Conservation (phyloP, 2,113 vertebrate species). For the Addax nasomaculatus region DNA sequence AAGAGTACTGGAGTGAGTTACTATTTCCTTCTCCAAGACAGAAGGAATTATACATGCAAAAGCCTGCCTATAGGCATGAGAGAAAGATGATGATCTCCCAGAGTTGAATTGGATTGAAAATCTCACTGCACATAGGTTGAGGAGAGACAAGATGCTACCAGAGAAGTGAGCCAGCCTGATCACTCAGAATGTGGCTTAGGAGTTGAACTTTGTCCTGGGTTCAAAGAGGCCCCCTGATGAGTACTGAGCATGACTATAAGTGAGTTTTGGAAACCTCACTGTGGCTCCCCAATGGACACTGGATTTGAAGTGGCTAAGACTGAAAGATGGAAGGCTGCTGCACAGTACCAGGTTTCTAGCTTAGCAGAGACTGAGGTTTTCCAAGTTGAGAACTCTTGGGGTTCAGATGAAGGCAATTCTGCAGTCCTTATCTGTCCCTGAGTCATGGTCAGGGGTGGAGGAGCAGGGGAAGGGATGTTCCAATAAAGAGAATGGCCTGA, state of each 20-base stretch:
- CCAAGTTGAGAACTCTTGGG: neutral
- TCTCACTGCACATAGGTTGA: neutral
- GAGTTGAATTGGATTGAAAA: neutral
- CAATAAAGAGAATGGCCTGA: neutral
- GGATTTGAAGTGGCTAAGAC: neutral
- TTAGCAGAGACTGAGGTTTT: neutral
- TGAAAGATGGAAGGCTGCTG: neutral
- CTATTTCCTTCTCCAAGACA: neutral
- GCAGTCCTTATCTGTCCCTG: neutral
- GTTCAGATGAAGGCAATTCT: neutral
- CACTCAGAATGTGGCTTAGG: rapidly evolving
- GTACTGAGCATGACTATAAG: neutral
- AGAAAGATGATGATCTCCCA: neutral
- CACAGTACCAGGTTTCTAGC: neutral
- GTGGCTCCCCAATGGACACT: neutral
- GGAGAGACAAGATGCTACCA: neutral
- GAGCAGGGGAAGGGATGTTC: neutral
- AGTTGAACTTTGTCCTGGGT: neutral
- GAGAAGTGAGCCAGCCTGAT: neutral
- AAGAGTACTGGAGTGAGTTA: neutral
- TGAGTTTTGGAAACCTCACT: neutral
- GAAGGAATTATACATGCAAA: neutral
- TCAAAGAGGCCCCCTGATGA: neutral
- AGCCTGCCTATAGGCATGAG: neutral
- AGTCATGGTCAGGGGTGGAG: neutral